Conservation (phyloP, 2,113 vertebrate species). For the Shinisaurus crocodilurus region DNA sequence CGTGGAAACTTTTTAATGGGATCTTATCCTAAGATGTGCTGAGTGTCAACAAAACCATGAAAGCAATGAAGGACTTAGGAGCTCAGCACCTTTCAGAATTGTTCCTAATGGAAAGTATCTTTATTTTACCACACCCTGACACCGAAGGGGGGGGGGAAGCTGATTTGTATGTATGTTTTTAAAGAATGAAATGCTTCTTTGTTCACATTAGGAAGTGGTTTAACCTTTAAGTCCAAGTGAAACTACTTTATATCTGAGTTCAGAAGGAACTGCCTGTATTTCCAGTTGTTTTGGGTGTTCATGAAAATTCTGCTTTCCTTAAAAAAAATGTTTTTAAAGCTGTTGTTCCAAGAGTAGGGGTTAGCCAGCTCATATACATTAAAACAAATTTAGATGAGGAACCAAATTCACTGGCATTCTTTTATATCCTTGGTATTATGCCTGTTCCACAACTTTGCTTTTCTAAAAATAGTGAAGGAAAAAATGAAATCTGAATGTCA, state of each 20-base stretch:
- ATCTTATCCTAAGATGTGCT: conserved; percentile 12
- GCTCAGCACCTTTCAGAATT: neutral
- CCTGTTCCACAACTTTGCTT: conserved; percentile 74
- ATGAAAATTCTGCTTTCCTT: conserved; percentile 68
- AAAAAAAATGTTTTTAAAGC: conserved; percentile 43
- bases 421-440: conserved; percentile 77
- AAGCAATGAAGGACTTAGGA: neutral
- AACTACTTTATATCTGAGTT: conserved; percentile 44
- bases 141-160: neutral
- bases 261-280: conserved; percentile 38
- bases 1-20: neutral
- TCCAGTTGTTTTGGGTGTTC: conserved; percentile 66
- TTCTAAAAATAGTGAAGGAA: conserved; percentile 76
- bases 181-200: conserved; percentile 49
- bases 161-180: conserved; percentile 48
- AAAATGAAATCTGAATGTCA: conserved; percentile 62
- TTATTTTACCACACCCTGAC: neutral
- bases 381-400: conserved; percentile 75
- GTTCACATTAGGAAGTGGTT: conserved; percentile 37
- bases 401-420: conserved; percentile 76
- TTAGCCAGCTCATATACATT: conserved; percentile 75
- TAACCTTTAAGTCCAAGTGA: conserved; percentile 48
- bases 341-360: conserved; percentile 71
- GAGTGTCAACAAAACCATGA: rapidly evolving
- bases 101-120: neutral